Evolutionary conservation across 35 echinoderm and acorn worm genomes (phyloP).

Genomic region (Apostichopus parvimensis): DNA sequence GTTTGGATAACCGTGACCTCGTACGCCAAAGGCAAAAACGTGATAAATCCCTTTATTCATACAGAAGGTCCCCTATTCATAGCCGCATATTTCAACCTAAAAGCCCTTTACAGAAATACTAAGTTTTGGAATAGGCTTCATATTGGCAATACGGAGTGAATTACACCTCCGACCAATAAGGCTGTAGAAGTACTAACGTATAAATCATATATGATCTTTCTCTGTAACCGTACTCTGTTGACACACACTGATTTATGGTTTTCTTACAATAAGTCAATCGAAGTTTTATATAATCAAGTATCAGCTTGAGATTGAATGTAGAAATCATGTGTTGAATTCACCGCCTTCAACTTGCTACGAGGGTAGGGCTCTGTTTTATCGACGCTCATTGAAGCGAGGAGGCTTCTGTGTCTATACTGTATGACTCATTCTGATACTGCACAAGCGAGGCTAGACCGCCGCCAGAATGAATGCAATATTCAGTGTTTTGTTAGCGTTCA

Average conservation of each 20-base stretch:
- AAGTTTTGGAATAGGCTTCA: neutral
- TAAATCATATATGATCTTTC: neutral
- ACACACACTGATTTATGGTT: constrained; percentile 1
- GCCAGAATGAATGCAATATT: neutral
- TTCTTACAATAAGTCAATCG: neutral
- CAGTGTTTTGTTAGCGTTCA: constrained; percentile 7
- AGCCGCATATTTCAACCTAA: constrained; percentile 7
- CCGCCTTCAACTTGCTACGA: constrained; percentile 13
- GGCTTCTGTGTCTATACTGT: constrained; percentile 28
- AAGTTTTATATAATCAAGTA: neutral
- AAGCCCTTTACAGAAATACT: neutral
- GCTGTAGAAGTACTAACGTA: neutral
- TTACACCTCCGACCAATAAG: neutral
- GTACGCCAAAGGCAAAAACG: constrained; percentile 1
- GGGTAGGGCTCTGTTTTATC: constrained; percentile 43
- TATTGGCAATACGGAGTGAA: neutral
- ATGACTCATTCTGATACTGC: constrained; percentile 39
- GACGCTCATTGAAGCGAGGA: constrained; percentile 36
- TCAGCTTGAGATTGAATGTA: neutral
- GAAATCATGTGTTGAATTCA: constrained; percentile 18
- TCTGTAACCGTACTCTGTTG: neutral
- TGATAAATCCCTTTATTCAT: constrained; percentile 36
- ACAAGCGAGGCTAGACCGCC: neutral
- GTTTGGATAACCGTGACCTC: constrained; percentile 43
- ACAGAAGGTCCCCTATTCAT: constrained; percentile 4